Evolutionary conservation across 2,797 vertebrate genomes (phyloP).

Genomic region (Eulemur coronatus): DNA sequence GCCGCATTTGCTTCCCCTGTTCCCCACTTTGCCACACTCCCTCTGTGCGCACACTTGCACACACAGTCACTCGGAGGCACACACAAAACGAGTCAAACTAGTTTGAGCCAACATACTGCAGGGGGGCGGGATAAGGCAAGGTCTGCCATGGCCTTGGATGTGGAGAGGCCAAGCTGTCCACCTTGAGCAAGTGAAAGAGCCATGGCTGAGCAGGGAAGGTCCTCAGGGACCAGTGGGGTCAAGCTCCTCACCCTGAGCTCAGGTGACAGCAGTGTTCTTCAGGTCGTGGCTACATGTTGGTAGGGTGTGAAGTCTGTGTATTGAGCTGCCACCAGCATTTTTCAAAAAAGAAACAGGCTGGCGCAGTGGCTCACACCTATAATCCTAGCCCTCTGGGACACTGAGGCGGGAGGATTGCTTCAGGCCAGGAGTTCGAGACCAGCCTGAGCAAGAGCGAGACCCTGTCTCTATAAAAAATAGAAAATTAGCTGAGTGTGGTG

Average conservation of each 20-base stretch:
- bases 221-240: too few relatives aligned
- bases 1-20: neutral
- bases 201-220: neutral
- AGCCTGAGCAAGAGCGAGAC: neutral
- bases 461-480: neutral
- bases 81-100: conserved; percentile 63
- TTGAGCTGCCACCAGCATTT: neutral
- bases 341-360: neutral
- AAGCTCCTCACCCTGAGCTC: neutral
- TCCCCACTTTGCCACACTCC: conserved; percentile 20
- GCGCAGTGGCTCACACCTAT: neutral
- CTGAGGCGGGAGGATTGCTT: neutral
- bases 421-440: neutral
- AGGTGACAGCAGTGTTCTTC: neutral
- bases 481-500: neutral
- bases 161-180: neutral
- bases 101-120: conserved; percentile 28
- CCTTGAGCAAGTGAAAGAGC: neutral
- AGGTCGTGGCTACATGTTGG: rapidly evolving
- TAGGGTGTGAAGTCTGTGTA: neutral
- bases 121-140: neutral
- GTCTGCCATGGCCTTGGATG: neutral
- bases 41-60: neutral
- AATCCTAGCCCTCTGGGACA: neutral
- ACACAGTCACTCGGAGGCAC: conserved; percentile 30